Evolutionary conservation across 2,888 invertebrate genomes (phyloP).

Genomic region (Pediacus dermestoides): DNA sequence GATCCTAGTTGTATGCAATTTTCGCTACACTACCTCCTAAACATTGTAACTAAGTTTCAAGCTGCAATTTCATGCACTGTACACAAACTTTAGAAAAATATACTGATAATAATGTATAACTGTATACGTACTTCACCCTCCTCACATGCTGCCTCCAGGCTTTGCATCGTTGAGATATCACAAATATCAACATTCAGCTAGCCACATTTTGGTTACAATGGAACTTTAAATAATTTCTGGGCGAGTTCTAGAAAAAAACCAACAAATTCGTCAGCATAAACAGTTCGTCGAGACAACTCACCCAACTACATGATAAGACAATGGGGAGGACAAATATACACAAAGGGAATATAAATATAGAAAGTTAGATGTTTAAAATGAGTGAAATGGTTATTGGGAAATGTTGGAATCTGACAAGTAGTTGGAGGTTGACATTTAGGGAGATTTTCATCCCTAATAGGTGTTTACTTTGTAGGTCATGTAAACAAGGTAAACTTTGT

Average conservation of each 20-base stretch:
- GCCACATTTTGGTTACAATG: constrained; percentile 37
- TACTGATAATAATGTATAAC: background rate
- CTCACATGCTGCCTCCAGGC: constrained; percentile 64
- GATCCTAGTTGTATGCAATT: too few species aligned
- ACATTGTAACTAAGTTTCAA: too few species aligned
- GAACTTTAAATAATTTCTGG: constrained; percentile 8
- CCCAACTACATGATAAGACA: too few species aligned
- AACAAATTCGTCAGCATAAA: background rate
- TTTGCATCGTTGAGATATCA: constrained; percentile 58
- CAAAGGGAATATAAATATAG: background rate
- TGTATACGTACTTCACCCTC: constrained; percentile 59
- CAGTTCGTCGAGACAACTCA: background rate
- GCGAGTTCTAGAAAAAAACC: constrained; percentile 6
- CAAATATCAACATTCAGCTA: constrained; percentile 50
- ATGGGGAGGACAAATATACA: background rate
- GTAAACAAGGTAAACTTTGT: constrained; percentile 20
- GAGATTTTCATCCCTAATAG: constrained; percentile 29
- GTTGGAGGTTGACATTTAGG: constrained; percentile 29
- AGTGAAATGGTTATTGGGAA: constrained; percentile 2
- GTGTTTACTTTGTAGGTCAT: constrained; percentile 34
- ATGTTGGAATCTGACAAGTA: constrained; percentile 41
- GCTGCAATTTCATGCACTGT: too few species aligned
- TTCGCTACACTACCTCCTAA: too few species aligned
- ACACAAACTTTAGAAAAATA: too few species aligned
- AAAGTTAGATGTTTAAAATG: background rate